phyloP scores from a whole-genome alignment of 1,140 invertebrate species.

The Acromyrmex heyeri region DNA sequence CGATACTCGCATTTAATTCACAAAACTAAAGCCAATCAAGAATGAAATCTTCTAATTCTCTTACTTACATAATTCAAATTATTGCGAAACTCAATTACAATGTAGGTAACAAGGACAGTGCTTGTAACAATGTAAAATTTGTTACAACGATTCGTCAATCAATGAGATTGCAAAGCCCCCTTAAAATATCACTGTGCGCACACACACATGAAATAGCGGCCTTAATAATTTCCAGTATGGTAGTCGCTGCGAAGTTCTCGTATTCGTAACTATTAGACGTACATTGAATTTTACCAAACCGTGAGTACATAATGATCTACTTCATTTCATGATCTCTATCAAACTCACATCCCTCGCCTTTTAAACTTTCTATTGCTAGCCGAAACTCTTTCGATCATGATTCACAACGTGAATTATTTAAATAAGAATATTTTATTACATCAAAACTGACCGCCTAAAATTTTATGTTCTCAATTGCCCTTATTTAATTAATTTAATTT shows the following conservation, averaged over 20 bases:
- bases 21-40: background rate
- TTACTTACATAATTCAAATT: constrained; percentile 8
- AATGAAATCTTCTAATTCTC: background rate
- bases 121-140: constrained; percentile 23
- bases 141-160: constrained; percentile 45
- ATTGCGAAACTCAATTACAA: background rate
- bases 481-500: no score
- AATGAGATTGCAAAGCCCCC: constrained; percentile 9
- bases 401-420: background rate
- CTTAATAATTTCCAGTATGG: constrained; percentile 70
- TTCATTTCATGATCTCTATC: constrained; percentile 46
- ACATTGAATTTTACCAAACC: constrained; percentile 37
- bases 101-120: background rate
- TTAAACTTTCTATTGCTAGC: constrained; percentile 43
- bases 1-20: background rate
- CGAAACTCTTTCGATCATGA: constrained; percentile 63
- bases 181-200: constrained; percentile 68
- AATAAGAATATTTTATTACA: background rate
- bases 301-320: constrained; percentile 41
- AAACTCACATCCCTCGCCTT: constrained; percentile 40
- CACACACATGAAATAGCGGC: constrained; percentile 74
- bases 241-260: constrained; percentile 60
- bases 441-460: background rate
- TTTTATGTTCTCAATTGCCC: background rate
- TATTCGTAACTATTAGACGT: constrained; percentile 56